phyloP scores from a whole-genome alignment of 2,888 invertebrate species.

The Carterocephalus palaemon region DNA sequence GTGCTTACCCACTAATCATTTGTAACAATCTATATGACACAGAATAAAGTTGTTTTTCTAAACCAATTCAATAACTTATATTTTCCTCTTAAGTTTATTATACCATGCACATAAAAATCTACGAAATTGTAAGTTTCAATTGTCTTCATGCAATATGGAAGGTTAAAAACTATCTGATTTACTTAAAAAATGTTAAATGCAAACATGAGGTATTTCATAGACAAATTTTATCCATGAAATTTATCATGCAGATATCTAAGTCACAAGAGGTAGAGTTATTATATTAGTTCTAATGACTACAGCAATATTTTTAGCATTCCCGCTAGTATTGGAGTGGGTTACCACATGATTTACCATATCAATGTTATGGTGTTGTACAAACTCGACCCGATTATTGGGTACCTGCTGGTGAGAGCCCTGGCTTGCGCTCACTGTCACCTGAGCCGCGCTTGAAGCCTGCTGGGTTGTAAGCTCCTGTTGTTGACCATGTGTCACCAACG shows the following conservation, averaged over 20 bases:
- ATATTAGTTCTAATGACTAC: constrained; percentile 41
- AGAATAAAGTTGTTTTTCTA: too few relatives aligned
- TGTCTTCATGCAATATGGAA: constrained; percentile 17
- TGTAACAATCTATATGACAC: neutral
- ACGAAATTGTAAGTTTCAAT: constrained; percentile 6
- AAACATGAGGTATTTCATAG: neutral
- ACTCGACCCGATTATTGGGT: constrained; percentile 77
- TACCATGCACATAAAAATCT: constrained; percentile 15
- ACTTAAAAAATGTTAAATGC: neutral
- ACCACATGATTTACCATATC: constrained; percentile 76
- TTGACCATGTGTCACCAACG: constrained; percentile 70
- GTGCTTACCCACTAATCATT: constrained; percentile 3
- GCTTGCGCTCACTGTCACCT: constrained; percentile 58
- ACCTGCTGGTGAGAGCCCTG: constrained; percentile 72
- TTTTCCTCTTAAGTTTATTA: neutral
- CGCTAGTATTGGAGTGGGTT: constrained; percentile 60
- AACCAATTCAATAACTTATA: constrained; percentile 1
- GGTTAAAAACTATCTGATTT: neutral
- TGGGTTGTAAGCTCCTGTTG: constrained; percentile 64
- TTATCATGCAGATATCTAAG: constrained; percentile 17
- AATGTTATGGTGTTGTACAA: constrained; percentile 78
- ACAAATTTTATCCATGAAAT: constrained; percentile 4
- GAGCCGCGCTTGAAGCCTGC: constrained; percentile 42
- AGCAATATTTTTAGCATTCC: constrained; percentile 61
- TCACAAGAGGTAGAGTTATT: constrained; percentile 8